Base-by-base conservation (phyloP, 2,113 vertebrate genomes). In the Atlantisia rogersi region DNA sequence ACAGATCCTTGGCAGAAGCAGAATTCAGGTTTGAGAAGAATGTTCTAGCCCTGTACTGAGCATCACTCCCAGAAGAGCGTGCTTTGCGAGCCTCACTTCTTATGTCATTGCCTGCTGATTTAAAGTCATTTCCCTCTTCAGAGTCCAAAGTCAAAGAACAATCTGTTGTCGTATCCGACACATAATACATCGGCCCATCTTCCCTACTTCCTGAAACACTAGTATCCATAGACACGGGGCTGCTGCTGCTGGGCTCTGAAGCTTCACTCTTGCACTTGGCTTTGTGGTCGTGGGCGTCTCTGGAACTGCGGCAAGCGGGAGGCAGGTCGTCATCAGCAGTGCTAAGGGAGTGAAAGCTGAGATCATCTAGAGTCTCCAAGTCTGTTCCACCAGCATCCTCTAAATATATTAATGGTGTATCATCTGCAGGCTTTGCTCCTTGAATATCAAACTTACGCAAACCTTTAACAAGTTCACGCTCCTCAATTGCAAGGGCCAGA, bases 81-180 rank as follows among this genome's bases (percentile, higher is more conserved):
- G 64, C 82, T 79, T 81, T 93, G 76, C 68, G 74, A 91, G 73
- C 46, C 11, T 94, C 93, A 21, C 48, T 94, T 62, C 74, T 81
- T 3, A 37, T 31, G 74, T 98, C 97, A 17, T 96, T 97, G 2
- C 56, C 94, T 15, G 95, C 42, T 1, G 94, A 90, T 4, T 97
- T 97, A 94, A 96, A 97, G 74, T 99, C 98, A 2, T 95, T 84
- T 10, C 97, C 97, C 82, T 99, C 99, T 1, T 99, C 99, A 88
- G 96, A 98, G 97, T 99, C 99, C 74, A 99, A 91, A 1, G 98
- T 98, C 94, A 99, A 98, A 6, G 99, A 99, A 96, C 98, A 99
- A 97, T 99, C 99, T 0, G 98, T 97, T 0, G 96, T 98, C 6
- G 96, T 79, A 84, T 99, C 99, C 5, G 99, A 99, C 53, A 98